These are phyloP conservation scores for Philopedon plagiatum DNA, from an alignment of 2,888 invertebrate species.

Conservation along the genomic window DNA sequence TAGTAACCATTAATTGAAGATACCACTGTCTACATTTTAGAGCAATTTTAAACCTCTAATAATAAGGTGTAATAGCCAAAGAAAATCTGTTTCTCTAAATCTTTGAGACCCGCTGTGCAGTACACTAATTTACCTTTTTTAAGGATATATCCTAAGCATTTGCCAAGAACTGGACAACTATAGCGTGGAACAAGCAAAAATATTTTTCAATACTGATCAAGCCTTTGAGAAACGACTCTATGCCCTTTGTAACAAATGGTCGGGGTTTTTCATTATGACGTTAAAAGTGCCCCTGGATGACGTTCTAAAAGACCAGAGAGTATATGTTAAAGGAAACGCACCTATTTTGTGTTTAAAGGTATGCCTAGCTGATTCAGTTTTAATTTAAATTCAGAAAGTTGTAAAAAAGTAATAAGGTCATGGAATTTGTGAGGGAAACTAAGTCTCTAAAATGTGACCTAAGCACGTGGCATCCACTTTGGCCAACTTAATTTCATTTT, in stretches of 20 bases:
- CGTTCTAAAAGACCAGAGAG: slow-evolving; percentile 56
- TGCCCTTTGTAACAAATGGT: slow-evolving; percentile 53
- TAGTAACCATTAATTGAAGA: no score
- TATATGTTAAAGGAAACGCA: slow-evolving; percentile 60
- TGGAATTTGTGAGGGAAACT: no score
- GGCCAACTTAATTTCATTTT: no score
- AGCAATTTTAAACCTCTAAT: no score
- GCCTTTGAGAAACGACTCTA: slow-evolving; percentile 62
- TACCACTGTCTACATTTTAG: no score
- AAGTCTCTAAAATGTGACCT: no score
- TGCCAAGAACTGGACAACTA: slow-evolving; percentile 53
- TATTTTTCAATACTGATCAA: slow-evolving; percentile 62
- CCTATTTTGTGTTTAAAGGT: slow-evolving; percentile 61
- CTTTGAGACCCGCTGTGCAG: no score
- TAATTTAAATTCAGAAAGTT: not conserved
- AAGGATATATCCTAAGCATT: slow-evolving; percentile 56
- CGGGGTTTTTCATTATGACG: slow-evolving; percentile 58
- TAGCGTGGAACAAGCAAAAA: slow-evolving; percentile 50
- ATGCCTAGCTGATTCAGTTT: not conserved
- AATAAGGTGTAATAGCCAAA: no score
- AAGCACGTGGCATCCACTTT: no score
- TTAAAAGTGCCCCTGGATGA: slow-evolving; percentile 59
- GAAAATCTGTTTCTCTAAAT: no score
- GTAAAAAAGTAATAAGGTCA: no score
- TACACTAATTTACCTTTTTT: not conserved